These are phyloP conservation scores for Triplophysa rosa DNA, from an alignment of 2,113 vertebrate genomes.

Conservation along the genomic window DNA sequence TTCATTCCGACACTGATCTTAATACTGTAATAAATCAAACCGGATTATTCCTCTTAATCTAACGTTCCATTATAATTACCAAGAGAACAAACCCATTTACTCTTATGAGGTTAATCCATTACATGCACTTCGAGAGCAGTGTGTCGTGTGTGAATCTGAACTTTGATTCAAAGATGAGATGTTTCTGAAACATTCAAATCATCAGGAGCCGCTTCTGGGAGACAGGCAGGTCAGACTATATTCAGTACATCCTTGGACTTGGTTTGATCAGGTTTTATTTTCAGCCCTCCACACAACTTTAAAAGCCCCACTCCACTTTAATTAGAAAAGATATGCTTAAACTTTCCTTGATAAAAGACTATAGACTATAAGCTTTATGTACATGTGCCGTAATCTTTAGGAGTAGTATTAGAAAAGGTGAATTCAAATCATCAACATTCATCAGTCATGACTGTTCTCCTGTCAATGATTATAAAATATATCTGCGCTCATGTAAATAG, in stretches of 20 bases:
- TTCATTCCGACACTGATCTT: neutral
- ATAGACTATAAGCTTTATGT: neutral
- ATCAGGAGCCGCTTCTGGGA: neutral
- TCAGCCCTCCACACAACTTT: neutral
- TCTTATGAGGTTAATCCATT: too few species aligned
- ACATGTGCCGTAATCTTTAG: neutral
- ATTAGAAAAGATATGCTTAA: too few species aligned
- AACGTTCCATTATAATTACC: too few species aligned
- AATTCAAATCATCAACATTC: neutral
- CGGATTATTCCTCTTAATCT: too few species aligned
- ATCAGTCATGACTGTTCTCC: neutral
- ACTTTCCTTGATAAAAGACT: too few species aligned
- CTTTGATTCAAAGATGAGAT: too few species aligned
- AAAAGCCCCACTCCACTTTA: conserved; percentile 2
- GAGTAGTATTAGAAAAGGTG: too few species aligned
- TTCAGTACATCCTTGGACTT: conserved; percentile 3
- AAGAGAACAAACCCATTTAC: too few species aligned
- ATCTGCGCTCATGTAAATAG: neutral
- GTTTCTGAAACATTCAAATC: too few species aligned
- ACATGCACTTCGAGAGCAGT: too few species aligned
- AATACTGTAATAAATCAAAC: neutral
- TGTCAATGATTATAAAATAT: neutral
- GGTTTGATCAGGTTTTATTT: neutral
- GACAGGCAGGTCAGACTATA: neutral
- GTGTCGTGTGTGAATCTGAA: too few species aligned